phyloP scores from a whole-genome alignment of 2,888 invertebrate genomes.

The Panorpa germanica region DNA sequence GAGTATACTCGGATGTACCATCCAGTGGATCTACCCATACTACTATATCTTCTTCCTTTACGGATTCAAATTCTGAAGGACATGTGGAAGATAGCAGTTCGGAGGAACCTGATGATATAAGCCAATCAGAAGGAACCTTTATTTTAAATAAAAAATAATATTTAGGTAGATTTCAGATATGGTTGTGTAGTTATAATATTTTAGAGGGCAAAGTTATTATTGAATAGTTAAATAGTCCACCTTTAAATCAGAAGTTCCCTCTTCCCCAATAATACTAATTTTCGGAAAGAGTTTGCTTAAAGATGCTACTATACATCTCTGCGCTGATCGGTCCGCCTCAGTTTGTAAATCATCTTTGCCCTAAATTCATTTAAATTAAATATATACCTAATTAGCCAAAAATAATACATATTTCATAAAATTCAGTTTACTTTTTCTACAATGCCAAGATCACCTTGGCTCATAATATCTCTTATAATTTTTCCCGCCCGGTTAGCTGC shows the following conservation, averaged over 20 bases:
- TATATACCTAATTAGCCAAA: constrained; percentile 3
- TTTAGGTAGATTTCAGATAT: neutral
- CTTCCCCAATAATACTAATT: constrained; percentile 79
- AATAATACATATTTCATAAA: constrained; percentile 1
- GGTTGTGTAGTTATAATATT: neutral
- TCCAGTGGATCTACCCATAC: constrained; percentile 98
- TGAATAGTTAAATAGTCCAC: too few species aligned
- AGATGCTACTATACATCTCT: constrained; percentile 81
- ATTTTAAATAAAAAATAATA: constrained; percentile 16
- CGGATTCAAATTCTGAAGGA: constrained; percentile 40
- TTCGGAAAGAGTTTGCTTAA: constrained; percentile 67
- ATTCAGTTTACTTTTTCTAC: constrained; percentile 57
- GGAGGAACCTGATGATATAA: too few species aligned
- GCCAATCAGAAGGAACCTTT: constrained; percentile 49
- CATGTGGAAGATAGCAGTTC: constrained; percentile 36
- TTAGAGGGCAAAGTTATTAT: too few species aligned
- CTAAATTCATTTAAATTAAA: constrained; percentile 22
- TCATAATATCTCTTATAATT: constrained; percentile 83
- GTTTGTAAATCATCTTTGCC: constrained; percentile 92
- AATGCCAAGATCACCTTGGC: constrained; percentile 74
- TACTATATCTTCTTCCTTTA: constrained; percentile 68
- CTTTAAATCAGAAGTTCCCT: constrained; percentile 48
- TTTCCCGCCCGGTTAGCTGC: constrained; percentile 70
- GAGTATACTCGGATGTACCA: constrained; percentile 96
- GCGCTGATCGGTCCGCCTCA: constrained; percentile 91